These are phyloP conservation scores for Oryzias melastigma DNA, from an alignment of 2,113 vertebrate species.

Conservation along the genomic window DNA sequence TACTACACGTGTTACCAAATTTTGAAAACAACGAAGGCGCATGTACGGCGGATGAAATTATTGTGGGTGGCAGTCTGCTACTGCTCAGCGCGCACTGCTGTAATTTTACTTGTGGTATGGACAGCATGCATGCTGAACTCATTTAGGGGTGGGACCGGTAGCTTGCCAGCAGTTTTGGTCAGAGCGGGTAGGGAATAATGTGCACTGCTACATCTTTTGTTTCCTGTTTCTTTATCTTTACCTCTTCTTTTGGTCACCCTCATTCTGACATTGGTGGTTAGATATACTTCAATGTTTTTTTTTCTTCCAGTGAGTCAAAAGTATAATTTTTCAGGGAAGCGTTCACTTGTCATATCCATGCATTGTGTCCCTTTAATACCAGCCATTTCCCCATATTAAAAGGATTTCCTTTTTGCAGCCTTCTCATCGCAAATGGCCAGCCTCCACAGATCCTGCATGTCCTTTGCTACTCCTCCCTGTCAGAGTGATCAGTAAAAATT, in stretches of 20 bases:
- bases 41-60: conserved; percentile 70
- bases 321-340: conserved; percentile 2
- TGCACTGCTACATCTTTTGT: conserved; percentile 79
- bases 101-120: conserved; percentile 82
- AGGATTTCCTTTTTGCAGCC: conserved; percentile 21
- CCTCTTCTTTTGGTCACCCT: conserved; percentile 23
- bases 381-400: conserved; percentile 14
- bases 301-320: conserved; percentile 4
- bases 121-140: conserved; percentile 80
- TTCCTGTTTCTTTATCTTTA: conserved; percentile 62
- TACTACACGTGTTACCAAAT: conserved; percentile 76
- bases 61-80: conserved; percentile 80
- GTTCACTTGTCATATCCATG: conserved; percentile 16
- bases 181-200: conserved; percentile 76
- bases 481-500: conserved; percentile 99
- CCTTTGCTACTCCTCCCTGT: conserved; percentile 93
- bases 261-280: conserved; percentile 5
- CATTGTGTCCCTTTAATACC: conserved; percentile 33
- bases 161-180: conserved; percentile 77
- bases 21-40: conserved; percentile 68
- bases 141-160: conserved; percentile 79
- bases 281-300: neutral
- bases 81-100: conserved; percentile 69
- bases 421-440: conserved; percentile 74
- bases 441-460: conserved; percentile 85